Base-by-base conservation (phyloP, 1,140 invertebrate species). In the Acromyrmex heyeri region DNA sequence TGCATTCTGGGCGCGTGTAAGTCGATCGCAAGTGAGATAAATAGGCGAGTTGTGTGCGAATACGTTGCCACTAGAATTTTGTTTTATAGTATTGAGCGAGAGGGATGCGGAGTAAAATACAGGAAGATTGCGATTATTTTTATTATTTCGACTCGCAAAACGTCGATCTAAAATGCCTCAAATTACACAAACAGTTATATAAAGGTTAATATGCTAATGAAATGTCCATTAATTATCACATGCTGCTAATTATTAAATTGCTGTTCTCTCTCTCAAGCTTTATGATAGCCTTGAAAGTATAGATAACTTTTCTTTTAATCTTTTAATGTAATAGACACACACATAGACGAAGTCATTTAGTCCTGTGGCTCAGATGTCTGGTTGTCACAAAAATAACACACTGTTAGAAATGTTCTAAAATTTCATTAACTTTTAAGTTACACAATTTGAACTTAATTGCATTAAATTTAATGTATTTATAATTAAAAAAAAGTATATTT, bases 1-100 rank as follows among this genome's bases (percentile, higher is more conserved):
- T 79, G 85, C 73, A 83, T 78, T 90, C 88, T 88, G 69, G 70
- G 73, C 82, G 85, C 87, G 90, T 85, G 88, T 90, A 87, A 76
- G 87, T 82, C 77, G 88, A 82, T 83, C 65, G 76, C 82, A 88
- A 89, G 87, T 89, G 79, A 82, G 83, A 87, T 91, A 90, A 75
- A 82, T 62, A 70, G 78, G 44, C 44, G 77, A 48, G 27, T 61
- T 64, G 61, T 64, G 50, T 79, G 75, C 76, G 44, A 86, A 86
- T 61, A 86, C 27, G 75, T 50, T 44, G 73, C 50, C 64, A 30
- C 21, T 61, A 57, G 48, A 82, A 82, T 82, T 82, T 70, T 44
- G 50, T 86, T 30, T 44, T 72, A 27, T 27, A 16, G 53, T 24
- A 21, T 27, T 30, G 44, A 10, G 55, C 55, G 21, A 34, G 75